These are phyloP conservation scores for Neodon shergylaensis DNA, from an alignment of 2,113 vertebrate genomes.

Conservation along the genomic window DNA sequence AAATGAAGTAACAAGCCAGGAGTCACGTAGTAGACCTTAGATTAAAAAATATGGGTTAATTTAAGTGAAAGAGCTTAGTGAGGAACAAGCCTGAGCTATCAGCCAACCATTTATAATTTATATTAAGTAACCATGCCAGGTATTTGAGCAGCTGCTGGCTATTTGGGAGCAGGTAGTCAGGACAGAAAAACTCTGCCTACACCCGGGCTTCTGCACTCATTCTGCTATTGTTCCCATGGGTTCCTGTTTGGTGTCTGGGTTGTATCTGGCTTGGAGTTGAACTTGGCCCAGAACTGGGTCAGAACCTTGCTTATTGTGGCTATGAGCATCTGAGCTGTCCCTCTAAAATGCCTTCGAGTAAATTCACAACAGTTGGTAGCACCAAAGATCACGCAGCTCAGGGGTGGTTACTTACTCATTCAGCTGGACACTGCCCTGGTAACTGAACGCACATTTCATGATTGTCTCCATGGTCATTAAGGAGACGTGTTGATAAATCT, in stretches of 20 bases:
- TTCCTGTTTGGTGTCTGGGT: not conserved
- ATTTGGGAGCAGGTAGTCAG: no score
- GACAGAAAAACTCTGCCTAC: no score
- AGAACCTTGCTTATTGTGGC: not conserved
- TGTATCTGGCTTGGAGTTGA: not conserved
- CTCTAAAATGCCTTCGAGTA: not conserved
- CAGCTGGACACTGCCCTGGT: not conserved
- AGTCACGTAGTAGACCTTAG: no score
- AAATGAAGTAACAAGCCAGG: no score
- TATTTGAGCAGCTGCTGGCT: no score
- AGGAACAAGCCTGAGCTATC: no score
- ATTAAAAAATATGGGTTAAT: no score
- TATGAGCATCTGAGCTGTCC: not conserved
- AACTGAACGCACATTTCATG: not conserved
- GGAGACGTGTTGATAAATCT: not conserved
- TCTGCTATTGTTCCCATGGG: not conserved
- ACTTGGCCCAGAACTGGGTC: fast-evolving
- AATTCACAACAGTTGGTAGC: not conserved
- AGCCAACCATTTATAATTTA: no score
- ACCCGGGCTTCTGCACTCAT: not conserved
- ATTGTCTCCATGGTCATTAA: not conserved
- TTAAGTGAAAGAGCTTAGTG: no score
- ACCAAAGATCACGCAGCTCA: not conserved
- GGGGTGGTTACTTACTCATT: not conserved
- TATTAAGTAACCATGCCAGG: no score